Evolutionary conservation across 1,140 invertebrate genomes (phyloP), one percentile per base, ranked within the genome.

Genomic region (Eupristina koningsbergeri): DNA sequence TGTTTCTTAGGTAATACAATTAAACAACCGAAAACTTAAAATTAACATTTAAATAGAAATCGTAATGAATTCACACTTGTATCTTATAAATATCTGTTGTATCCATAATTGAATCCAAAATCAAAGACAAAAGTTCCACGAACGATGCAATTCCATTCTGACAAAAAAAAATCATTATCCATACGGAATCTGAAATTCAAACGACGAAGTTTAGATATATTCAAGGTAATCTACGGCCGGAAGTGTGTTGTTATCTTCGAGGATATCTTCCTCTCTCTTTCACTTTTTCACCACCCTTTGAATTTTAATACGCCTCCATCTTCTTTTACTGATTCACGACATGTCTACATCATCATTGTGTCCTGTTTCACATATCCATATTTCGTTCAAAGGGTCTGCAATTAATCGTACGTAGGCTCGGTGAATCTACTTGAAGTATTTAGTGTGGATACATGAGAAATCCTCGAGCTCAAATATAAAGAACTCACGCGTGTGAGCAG

Each of bases 301-400:
- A 80, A 80, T 73, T 26, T 39, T 47, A 80, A 80, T 80, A 26
- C 8, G 15, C 19, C 53, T 36, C 74, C 6, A 58, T 29, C 29
- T 7, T 19, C 64, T 36, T 67, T 67, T 15, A 19, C 31, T 34
- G 17, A 36, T 36, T 67, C 36, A n/a, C 74, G 80, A 81, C 80
- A 61, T 67, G 74, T 81, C 80, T 81, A 74, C 80, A 81, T 81
- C 80, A 71, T 67, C 47, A 58, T 58, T 80, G 22, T 45, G 39
- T 77, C 75, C 31, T 36, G 31, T 31, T 34, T 67, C 64, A 15
- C 17, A 19, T 34, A n/a, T n/a, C n/a, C n/a, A n/a, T n/a, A n/a
- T n/a, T n/a, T n/a, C n/a, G n/a, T n/a, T n/a, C n/a, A 61, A 61
- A 58, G 34, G 63, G 47, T 26, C 53, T 58, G 5, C 19, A 58